Percentiles rank a stretch among this genome's conserved stretches.
Conservation (phyloP, 2,888 invertebrate genomes). For the Drosophila cyrtoloma region DNA sequence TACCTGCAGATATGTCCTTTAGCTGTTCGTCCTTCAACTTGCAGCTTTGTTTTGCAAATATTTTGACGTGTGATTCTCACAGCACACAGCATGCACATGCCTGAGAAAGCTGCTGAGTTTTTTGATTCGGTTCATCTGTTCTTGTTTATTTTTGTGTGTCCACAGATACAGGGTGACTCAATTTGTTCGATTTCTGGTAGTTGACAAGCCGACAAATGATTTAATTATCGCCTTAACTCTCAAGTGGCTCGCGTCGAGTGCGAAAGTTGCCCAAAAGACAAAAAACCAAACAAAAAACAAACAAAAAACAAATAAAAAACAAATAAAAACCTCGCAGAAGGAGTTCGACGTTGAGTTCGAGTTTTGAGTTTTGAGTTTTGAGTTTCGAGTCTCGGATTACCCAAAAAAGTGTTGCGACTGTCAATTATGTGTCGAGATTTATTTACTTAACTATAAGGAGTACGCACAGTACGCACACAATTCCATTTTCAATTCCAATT, state of each 20-base stretch:
- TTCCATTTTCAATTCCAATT: conserved; percentile 23
- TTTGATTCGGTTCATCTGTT: conserved; percentile 7
- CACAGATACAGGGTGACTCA: conserved; percentile 58
- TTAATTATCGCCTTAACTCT: conserved; percentile 64
- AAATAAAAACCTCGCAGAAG: conserved; percentile 2
- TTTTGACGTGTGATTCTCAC: conserved; percentile 75
- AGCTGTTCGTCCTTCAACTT: conserved; percentile 66
- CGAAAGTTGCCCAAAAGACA: conserved; percentile 72
- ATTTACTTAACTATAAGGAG: conserved; percentile 66
- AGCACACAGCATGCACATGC: conserved; percentile 25
- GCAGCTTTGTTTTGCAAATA: conserved; percentile 79
- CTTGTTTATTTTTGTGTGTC: background rate
- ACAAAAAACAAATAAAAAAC: background rate
- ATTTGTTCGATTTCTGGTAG: conserved; percentile 44
- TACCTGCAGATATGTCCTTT: conserved; percentile 32
- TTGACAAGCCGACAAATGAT: conserved; percentile 71
- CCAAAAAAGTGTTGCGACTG: conserved; percentile 51
- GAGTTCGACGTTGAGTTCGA: conserved; percentile 38
- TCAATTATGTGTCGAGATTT: conserved; percentile 75
- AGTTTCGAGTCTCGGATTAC: conserved; percentile 42
- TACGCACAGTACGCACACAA: conserved; percentile 43
- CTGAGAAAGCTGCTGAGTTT: background rate
- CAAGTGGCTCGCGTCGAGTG: conserved; percentile 63
- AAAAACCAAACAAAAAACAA: background rate
- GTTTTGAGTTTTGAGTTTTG: conserved; percentile 26